Conservation (phyloP, 2,888 invertebrate genomes). For the Sphaerophoria taeniata region DNA sequence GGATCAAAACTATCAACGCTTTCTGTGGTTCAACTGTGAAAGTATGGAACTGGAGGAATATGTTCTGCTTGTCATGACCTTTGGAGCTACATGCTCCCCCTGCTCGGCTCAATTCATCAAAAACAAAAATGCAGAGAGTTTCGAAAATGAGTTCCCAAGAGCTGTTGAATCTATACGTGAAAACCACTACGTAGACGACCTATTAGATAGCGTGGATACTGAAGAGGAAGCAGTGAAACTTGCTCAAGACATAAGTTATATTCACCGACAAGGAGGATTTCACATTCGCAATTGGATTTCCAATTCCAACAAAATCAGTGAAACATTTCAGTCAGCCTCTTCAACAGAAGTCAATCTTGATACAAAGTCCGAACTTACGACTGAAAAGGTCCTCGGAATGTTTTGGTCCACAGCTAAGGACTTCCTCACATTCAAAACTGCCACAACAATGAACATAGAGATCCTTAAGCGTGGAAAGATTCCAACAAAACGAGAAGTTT, state of each 20-base stretch:
- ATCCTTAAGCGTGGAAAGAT: too few species aligned
- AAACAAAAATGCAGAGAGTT: background rate
- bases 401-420: too few species aligned
- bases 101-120: slow-evolving; percentile 69
- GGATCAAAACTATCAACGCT: slow-evolving; percentile 70
- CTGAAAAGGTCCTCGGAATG: too few species aligned
- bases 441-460: too few species aligned
- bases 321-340: background rate
- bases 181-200: background rate
- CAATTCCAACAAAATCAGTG: background rate
- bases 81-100: slow-evolving; percentile 73
- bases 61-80: slow-evolving; percentile 63
- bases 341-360: too few species aligned
- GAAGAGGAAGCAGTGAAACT: background rate
- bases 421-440: too few species aligned
- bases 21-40: slow-evolving; percentile 63
- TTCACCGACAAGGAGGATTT: background rate
- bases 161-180: too few species aligned
- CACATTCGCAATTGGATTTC: background rate
- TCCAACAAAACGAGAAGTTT: too few species aligned
- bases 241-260: background rate
- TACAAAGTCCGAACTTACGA: too few species aligned
- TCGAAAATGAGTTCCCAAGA: too few species aligned
- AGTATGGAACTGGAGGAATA: slow-evolving; percentile 49
- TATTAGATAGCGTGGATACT: background rate